Evolutionary conservation across 2,888 invertebrate genomes (phyloP), one percentile per base, ranked within the genome.

Genomic region (Lottia scabra): DNA sequence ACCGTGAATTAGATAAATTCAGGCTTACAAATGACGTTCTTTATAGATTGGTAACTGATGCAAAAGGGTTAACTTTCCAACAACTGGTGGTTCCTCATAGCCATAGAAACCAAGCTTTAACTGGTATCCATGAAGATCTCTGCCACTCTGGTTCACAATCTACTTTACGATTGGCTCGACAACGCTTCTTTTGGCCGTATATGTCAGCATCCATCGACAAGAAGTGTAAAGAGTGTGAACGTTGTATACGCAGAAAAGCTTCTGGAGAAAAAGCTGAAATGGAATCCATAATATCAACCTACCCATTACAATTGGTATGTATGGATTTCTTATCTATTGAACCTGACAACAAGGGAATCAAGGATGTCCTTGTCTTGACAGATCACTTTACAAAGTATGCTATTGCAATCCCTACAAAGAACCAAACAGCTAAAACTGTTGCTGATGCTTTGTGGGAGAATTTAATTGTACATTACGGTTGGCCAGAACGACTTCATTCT

Each of bases 281-380:
- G 48, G 71, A 67, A 15, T 67, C 68, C 16, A 16, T 80, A 0
- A 19, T 75, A 26, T 76, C 82, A 13, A 68, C 38, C 0, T 68
- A 63, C 26, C 81, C 81, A 0, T 44, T 80, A 10, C 77, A 80
- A 46, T 69, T 78, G 15, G 64, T 82, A 12, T 75, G 76, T 12
- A 73, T 82, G 16, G 81, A 81, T 65, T 82, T 80, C 48, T 75
- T 77, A 2, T 23, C 73, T 8, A 65, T 81, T 44, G 78, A 81
- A 43, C 64, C 27, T 65, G 71, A 72, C 15, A 63, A 43, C 15
- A 67, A 72, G 23, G 63, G 69, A 10, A 64, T 63, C 30, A 45
- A 65, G 63, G 23, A 69, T 48, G 26, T 74, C 0, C 43, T 73
- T 23, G 67, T 68, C n/a, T 67, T 75, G 3, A 73, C 67, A 1